Evolutionary conservation across 2,797 vertebrate species (phyloP).

Genomic region (Falco columbarius): DNA sequence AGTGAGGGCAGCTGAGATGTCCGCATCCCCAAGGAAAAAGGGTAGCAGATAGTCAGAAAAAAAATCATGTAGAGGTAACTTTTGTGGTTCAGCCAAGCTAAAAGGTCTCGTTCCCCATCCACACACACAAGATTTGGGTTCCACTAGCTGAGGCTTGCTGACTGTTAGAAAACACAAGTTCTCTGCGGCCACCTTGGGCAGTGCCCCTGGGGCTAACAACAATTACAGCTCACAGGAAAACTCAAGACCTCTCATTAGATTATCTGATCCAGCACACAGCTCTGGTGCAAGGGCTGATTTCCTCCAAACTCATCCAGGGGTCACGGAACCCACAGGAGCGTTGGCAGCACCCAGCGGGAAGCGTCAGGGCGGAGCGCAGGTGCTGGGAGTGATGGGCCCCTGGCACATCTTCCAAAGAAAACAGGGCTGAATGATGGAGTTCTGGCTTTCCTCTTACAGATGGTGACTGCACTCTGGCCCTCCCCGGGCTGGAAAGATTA

Average conservation of each 20-base stretch:
- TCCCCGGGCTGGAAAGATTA: background rate
- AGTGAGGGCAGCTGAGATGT: background rate
- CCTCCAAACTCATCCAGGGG: background rate
- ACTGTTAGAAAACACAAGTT: background rate
- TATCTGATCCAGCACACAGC: background rate
- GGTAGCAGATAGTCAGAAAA: background rate
- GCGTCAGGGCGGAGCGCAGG: background rate
- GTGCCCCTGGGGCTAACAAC: background rate
- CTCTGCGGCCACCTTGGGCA: background rate
- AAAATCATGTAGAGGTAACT: background rate
- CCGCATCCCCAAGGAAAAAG: background rate
- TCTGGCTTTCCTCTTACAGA: background rate
- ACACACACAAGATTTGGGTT: background rate
- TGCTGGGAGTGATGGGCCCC: background rate
- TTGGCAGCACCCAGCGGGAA: accelerated
- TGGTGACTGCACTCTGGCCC: background rate
- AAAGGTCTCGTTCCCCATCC: background rate
- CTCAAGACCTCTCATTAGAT: background rate
- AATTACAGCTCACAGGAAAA: background rate
- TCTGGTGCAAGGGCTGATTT: background rate
- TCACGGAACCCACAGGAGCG: background rate
- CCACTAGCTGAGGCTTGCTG: background rate
- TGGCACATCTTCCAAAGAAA: background rate
- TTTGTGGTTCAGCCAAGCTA: background rate
- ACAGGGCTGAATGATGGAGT: background rate